Evolutionary conservation across 1,140 invertebrate genomes (phyloP).

Genomic region (Eufriesea mexicana): DNA sequence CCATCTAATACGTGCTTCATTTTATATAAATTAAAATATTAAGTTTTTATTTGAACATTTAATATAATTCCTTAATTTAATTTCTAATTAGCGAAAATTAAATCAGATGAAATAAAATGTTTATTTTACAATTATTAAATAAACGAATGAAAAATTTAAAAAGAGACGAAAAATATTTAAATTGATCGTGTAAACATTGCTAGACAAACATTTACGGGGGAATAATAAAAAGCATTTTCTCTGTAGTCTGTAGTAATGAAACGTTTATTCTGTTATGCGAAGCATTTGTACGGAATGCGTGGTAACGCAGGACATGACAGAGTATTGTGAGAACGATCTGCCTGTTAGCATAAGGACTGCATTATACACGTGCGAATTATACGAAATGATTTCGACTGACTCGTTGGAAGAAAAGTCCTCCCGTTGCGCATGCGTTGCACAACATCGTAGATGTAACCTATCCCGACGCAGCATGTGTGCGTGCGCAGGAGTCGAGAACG

Average conservation of each 20-base stretch:
- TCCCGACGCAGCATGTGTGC: neutral
- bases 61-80: too few relatives aligned
- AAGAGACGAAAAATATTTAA: neutral
- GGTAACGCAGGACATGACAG: constrained; percentile 2
- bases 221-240: neutral
- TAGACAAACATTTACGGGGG: neutral
- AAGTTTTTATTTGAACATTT: too few relatives aligned
- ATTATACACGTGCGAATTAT: neutral
- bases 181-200: neutral
- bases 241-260: neutral
- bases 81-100: too few relatives aligned
- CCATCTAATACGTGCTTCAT: too few relatives aligned
- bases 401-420: constrained; percentile 4
- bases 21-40: too few relatives aligned
- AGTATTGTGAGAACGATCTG: constrained; percentile 32
- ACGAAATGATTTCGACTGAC: constrained; percentile 3
- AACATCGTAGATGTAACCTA: constrained; percentile 8
- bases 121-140: neutral
- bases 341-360: constrained; percentile 13
- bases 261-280: neutral
- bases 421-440: neutral
- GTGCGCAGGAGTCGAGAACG: neutral
- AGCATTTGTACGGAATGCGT: constrained; percentile 5
- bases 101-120: neutral
- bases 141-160: neutral